phyloP scores from a whole-genome alignment of 2,888 invertebrate genomes.

The Hyposoter didymator region DNA sequence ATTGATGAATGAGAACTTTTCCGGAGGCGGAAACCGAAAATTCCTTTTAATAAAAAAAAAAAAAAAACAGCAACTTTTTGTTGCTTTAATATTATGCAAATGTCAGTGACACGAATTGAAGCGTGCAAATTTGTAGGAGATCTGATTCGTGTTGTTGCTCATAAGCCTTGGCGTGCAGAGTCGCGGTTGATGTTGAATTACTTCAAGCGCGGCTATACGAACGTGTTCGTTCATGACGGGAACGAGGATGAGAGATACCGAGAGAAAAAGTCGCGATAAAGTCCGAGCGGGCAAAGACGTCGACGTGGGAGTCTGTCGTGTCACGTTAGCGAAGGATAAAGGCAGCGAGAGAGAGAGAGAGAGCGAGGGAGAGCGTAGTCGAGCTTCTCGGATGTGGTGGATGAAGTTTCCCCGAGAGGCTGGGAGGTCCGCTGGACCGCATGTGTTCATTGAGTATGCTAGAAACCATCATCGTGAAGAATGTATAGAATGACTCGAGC shows the following conservation, averaged over 20 bases:
- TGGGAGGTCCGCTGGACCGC: conserved; percentile 44
- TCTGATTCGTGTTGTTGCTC: conserved; percentile 29
- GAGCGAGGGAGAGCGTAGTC: background rate
- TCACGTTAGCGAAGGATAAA: conserved; percentile 13
- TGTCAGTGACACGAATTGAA: background rate
- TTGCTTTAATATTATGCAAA: background rate
- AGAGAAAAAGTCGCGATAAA: conserved; percentile 29
- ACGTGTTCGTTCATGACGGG: conserved; percentile 28
- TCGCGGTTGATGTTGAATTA: conserved; percentile 58
- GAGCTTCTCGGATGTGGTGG: conserved; percentile 47
- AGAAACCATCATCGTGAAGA: background rate
- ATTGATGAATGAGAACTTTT: background rate
- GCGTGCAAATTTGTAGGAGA: conserved; percentile 17
- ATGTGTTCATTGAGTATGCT: conserved; percentile 47
- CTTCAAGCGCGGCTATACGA: conserved; percentile 16
- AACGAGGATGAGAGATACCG: conserved; percentile 26
- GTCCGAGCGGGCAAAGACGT: background rate
- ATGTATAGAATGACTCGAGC: conserved; percentile 2
- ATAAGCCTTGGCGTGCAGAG: background rate
- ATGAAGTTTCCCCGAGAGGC: conserved; percentile 50
- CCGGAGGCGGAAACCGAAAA: background rate
- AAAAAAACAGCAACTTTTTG: conserved; percentile 34
- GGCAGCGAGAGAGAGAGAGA: background rate
- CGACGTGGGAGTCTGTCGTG: conserved; percentile 52
- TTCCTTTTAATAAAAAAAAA: background rate